Evolutionary conservation across 1,140 invertebrate species (phyloP), one percentile per base, ranked within the genome.

Genomic region (Megalonaias nervosa): DNA sequence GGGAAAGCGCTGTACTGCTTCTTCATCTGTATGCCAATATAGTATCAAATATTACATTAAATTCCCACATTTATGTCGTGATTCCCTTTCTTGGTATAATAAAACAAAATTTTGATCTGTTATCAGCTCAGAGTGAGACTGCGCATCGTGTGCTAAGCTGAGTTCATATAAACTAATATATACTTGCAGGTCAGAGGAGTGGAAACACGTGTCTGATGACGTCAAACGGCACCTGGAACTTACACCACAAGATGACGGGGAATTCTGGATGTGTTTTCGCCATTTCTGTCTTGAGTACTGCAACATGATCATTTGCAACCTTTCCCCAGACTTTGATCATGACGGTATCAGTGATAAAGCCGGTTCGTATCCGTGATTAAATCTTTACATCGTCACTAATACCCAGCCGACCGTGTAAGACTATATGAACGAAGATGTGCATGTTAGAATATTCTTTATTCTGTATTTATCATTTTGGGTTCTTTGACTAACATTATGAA

Each of bases 291-390:
- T 73, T 19, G 83, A 87, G 74, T 88, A 83, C 62, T 85, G 84
- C 60, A 86, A 86, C 57, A 87, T 87, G 84, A 85, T 87, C 23
- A 85, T 88, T 57, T 87, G 87, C 60, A 88, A 87, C 67, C 57
- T 88, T 38, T 84, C 84, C 1, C 87, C 87, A 17, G 87, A 88
- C 66, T 87, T 88, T 79, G 87, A 88, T 55, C 84, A 87, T 56
- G 87, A 88, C 71, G 87, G 87, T 1, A 86, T 88, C 21, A 87
- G 83, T 64, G 87, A 88, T 62, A 86, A 85, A 77, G 81, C 85
- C 57, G 85, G 87, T 88, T 75, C 60, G 74, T 48, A 48, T 48
- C 38, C 38, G 38, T 48, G 38, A 48, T 48, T 48, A 48, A 48
- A 48, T 48, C 38, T 4, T 48, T 11, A 9, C 26, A 23, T 67